These are phyloP conservation scores for Menidia menidia DNA, from an alignment of 2,797 vertebrate genomes.

Conservation along the genomic window DNA sequence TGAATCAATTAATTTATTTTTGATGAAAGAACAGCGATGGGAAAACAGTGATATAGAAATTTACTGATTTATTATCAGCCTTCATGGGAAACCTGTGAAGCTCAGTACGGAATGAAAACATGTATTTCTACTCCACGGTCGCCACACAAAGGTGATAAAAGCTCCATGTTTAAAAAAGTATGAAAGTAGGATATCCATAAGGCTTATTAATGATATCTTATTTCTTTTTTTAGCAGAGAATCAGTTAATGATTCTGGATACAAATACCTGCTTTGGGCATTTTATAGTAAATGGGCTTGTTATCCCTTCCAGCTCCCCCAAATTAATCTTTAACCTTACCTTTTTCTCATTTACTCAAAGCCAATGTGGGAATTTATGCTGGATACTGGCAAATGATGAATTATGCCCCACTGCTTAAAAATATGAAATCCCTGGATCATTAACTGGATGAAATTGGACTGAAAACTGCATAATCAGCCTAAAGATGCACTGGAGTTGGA, in stretches of 20 bases:
- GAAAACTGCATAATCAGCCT: constrained; percentile 73
- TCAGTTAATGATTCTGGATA: constrained; percentile 35
- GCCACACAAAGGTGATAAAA: background rate
- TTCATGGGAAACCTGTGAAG: too few relatives aligned
- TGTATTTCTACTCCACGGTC: background rate
- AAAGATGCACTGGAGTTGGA: constrained; percentile 47
- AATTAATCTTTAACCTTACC: constrained; percentile 47
- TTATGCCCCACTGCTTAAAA: constrained; percentile 55
- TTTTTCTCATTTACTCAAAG: constrained; percentile 64
- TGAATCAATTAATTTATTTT: too few relatives aligned
- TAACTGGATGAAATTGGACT: constrained; percentile 73
- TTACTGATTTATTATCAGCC: too few relatives aligned
- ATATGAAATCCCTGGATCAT: constrained; percentile 77
- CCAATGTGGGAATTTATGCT: constrained; percentile 66
- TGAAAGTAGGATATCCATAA: constrained; percentile 16
- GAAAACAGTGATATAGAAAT: too few relatives aligned
- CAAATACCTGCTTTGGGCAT: constrained; percentile 42
- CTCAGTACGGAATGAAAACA: too few relatives aligned
- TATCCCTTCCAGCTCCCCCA: constrained; percentile 45
- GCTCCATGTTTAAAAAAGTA: background rate
- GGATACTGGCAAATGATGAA: constrained; percentile 66
- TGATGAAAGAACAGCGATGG: too few relatives aligned
- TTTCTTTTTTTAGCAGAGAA: constrained; percentile 8
- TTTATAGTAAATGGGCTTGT: constrained; percentile 27
- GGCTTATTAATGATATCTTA: constrained; percentile 4